Evolutionary conservation across 1,140 invertebrate species (phyloP).

Genomic region (Hycleus phaleratus): DNA sequence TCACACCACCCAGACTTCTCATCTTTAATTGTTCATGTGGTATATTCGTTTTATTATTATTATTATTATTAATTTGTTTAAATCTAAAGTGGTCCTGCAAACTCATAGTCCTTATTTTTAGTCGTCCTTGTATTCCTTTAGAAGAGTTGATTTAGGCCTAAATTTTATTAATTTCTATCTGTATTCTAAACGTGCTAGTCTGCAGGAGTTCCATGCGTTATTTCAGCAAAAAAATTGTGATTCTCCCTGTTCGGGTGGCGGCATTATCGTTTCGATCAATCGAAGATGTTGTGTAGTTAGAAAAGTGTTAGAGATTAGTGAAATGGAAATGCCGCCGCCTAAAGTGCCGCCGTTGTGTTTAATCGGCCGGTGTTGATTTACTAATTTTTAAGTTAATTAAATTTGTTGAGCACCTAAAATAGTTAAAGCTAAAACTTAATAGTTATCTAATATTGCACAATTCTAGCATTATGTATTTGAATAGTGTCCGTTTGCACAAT

Average conservation of each 20-base stretch:
- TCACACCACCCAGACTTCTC: too few species aligned
- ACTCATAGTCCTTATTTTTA: conserved; percentile 3
- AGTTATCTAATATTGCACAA: conserved; percentile 15
- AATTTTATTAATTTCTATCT: conserved; percentile 13
- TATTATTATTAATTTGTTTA: too few species aligned
- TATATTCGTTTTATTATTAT: too few species aligned
- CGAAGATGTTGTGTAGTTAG: background rate
- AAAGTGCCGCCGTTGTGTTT: background rate
- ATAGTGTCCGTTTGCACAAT: conserved; percentile 10
- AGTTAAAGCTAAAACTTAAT: conserved; percentile 17
- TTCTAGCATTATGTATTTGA: conserved; percentile 2
- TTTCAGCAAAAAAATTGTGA: conserved; percentile 16
- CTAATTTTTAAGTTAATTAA: conserved; percentile 9
- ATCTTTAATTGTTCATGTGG: too few species aligned
- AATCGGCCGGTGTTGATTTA: conserved; percentile 7
- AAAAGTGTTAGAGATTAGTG: too few species aligned
- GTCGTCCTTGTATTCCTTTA: background rate
- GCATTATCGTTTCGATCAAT: conserved; percentile 1
- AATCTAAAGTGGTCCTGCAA: conserved; percentile 16
- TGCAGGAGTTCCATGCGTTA: conserved; percentile 18
- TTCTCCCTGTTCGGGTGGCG: conserved; percentile 10
- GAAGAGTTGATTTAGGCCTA: conserved; percentile 20
- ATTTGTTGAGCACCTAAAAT: conserved; percentile 15
- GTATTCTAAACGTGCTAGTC: conserved; percentile 15
- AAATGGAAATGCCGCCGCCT: background rate